Evolutionary conservation across 2,113 vertebrate species (phyloP), one percentile per base, ranked within the genome.

Genomic region (Perognathus longimembris): DNA sequence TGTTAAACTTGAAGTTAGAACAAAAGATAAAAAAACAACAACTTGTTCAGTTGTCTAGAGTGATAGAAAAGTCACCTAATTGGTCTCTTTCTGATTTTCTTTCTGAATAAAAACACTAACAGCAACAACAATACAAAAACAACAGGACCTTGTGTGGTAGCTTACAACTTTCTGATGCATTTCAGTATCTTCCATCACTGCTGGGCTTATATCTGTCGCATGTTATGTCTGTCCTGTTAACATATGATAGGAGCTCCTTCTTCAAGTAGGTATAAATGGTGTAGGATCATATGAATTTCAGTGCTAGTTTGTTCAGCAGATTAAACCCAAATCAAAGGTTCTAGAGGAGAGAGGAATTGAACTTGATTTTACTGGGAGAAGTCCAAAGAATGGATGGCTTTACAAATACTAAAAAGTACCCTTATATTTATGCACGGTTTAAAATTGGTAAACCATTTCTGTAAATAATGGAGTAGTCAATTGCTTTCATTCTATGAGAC

Each of bases 1-100:
- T 87, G 36, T 32, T 79, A 75, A 70, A 93, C 4, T 24, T 92
- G 80, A 93, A 70, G 85, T 69, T 64, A 78, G 54, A 78, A 32
- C 42, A 85, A 88, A 90, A 11, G 50, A 11, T 45, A 0, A 20
- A 57, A 5, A 73, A 63, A 14, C 32, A 59, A 83, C 91, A 67
- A 7, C n/a, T 59, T 88, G 32, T 74, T 32, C 34, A 85, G 9
- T 40, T 7, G 42, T 79, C 17, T 77, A 66, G 30, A 84, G 50
- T 40, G 54, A 76, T 2, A 89, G 24, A 67, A 90, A 81, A 69
- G n/a, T 24, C 28, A 81, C 1, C 0, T 0, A 64, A 32, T 2
- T 24, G 28, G 74, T 79, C 26, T 57, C 76, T 59, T 14, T 17
- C 57, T 42, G 36, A 32, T 69, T 70, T 89, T 10, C 32, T 64